These are phyloP conservation scores for Unio pictorum DNA, from an alignment of 2,888 invertebrate species.

Conservation along the genomic window DNA sequence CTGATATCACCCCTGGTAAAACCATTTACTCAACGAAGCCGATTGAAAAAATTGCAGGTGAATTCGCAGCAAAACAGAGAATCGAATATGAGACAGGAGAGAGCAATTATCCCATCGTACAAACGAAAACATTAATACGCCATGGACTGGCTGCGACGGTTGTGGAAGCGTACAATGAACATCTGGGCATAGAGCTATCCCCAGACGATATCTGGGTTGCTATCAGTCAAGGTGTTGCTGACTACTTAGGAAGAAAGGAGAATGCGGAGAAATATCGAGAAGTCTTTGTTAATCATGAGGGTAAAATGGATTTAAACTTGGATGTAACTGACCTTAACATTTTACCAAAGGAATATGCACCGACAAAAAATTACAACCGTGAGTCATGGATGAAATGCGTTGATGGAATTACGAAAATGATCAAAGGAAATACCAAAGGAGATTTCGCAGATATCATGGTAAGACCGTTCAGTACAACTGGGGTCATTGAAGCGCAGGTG, in stretches of 20 bases:
- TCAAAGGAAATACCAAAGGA: background rate
- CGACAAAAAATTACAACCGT: no score
- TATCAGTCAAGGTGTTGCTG: background rate
- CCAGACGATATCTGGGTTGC: constrained; percentile 1
- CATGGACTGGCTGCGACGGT: background rate
- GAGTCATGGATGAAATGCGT: background rate
- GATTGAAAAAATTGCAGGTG: no score
- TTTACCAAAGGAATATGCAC: no score
- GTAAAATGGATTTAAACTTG: background rate
- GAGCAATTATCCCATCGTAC: no score
- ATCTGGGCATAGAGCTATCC: background rate
- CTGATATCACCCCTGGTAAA: no score
- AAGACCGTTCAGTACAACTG: background rate
- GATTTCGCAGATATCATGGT: background rate
- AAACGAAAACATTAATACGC: no score
- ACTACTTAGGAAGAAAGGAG: background rate
- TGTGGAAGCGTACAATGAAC: background rate
- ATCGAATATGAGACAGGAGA: no score
- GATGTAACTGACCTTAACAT: no score
- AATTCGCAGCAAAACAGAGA: no score
- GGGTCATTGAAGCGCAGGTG: background rate
- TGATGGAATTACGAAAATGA: background rate
- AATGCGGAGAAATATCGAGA: background rate
- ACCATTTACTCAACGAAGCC: no score
- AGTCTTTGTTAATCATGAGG: background rate